Percentiles rank a stretch among this genome's conserved stretches.
Evolutionary conservation across 2,888 invertebrate genomes (phyloP).

Genomic region (Dilophus febrilis): DNA sequence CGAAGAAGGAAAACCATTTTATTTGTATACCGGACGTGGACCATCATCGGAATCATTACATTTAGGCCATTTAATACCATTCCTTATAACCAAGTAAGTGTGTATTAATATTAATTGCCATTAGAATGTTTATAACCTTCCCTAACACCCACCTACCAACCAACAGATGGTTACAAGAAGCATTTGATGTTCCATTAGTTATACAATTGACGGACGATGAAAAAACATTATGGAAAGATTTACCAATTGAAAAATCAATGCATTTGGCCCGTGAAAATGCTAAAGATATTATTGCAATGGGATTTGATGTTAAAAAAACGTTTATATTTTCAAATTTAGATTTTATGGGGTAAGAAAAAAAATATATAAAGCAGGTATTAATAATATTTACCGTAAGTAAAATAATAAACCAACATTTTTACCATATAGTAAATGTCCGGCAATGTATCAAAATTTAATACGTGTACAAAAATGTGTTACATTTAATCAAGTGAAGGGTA

Average conservation of each 20-base stretch:
- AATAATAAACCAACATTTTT: no score
- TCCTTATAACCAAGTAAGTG: conserved; percentile 79
- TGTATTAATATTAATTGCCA: not conserved
- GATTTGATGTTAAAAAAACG: conserved; percentile 84
- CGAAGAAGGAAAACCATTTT: conserved; percentile 88
- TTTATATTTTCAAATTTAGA: conserved; percentile 93
- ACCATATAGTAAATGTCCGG: conserved; percentile 55
- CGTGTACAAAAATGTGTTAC: conserved; percentile 89
- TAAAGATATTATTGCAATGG: conserved; percentile 94
- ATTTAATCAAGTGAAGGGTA: conserved; percentile 93
- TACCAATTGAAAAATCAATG: conserved; percentile 74
- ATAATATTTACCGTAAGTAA: no score
- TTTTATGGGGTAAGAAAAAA: conserved; percentile 76
- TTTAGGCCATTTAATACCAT: conserved; percentile 92
- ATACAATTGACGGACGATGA: conserved; percentile 98
- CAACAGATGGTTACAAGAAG: conserved; percentile 93
- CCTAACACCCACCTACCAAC: no score
- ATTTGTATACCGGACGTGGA: conserved; percentile 91
- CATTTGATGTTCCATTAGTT: conserved; percentile 86
- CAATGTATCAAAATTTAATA: conserved; percentile 86
- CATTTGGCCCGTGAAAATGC: conserved; percentile 79
- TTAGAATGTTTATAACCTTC: no score
- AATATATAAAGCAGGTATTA: no score
- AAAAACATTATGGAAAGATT: conserved; percentile 91
- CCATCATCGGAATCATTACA: conserved; percentile 94